A percentile compares a stretch with the other conserved stretches of the same genome.
These are phyloP conservation scores for Nematostella vectensis DNA, from an alignment of 92 coral and sea anemone species.

Conservation along the genomic window DNA sequence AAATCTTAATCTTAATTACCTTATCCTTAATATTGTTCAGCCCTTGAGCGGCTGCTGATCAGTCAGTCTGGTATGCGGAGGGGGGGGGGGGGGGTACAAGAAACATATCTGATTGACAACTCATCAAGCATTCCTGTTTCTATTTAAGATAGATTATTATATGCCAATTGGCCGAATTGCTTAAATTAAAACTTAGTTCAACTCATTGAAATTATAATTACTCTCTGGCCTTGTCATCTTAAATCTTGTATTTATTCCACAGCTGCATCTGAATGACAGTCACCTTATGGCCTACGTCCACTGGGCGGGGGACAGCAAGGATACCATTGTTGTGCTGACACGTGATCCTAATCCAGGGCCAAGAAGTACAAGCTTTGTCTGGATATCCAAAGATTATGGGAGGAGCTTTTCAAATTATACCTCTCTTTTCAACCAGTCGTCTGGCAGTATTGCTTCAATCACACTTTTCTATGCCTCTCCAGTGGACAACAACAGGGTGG, in stretches of 20 bases:
- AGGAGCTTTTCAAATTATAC: slow-evolving; percentile 51
- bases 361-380: slow-evolving; percentile 75
- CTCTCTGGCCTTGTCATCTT: background rate
- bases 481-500: slow-evolving; percentile 64
- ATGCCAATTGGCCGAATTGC: no score
- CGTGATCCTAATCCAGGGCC: slow-evolving; percentile 34
- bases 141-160: no score
- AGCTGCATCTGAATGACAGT: slow-evolving; percentile 75
- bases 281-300: slow-evolving; percentile 77
- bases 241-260: slow-evolving; percentile 10
- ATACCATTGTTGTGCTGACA: slow-evolving; percentile 76
- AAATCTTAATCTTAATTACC: no score
- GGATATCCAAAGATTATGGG: slow-evolving; percentile 83
- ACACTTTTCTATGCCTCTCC: slow-evolving; percentile 70
- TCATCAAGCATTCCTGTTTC: background rate
- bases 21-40: no score
- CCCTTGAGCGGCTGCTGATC: no score
- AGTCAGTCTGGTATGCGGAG: background rate
- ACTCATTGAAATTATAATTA: background rate
- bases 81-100: background rate
- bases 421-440: slow-evolving; percentile 16
- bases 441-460: slow-evolving; percentile 36
- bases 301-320: slow-evolving; percentile 87
- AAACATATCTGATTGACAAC: background rate
- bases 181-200: no score